phyloP scores from a whole-genome alignment of 1,140 invertebrate species.

The Anagrus nilaparvatae region DNA sequence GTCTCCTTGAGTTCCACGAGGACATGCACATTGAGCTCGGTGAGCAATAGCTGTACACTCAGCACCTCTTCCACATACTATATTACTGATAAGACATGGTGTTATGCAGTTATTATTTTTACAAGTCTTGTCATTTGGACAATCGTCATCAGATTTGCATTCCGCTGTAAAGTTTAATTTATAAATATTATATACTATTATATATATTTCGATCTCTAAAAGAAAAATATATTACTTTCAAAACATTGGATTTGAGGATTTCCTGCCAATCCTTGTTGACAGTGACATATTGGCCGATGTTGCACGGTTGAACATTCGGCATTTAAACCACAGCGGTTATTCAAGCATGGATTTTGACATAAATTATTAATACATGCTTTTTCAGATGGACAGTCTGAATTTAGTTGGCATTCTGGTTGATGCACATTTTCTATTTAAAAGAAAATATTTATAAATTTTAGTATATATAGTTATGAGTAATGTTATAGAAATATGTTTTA shows the following conservation, averaged over 20 bases:
- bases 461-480: constrained; percentile 15
- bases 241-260: constrained; percentile 78
- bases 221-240: constrained; percentile 51
- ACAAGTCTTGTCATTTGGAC: constrained; percentile 77
- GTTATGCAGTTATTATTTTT: constrained; percentile 67
- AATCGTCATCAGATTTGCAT: constrained; percentile 71
- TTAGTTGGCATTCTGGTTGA: constrained; percentile 55
- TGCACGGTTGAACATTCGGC: constrained; percentile 64
- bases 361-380: constrained; percentile 67
- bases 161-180: constrained; percentile 52
- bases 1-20: constrained; percentile 73
- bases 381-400: constrained; percentile 62
- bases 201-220: not conserved
- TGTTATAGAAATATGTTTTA: constrained; percentile 8
- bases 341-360: constrained; percentile 72
- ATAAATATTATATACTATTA: not conserved
- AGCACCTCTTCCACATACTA: constrained; percentile 67
- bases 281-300: constrained; percentile 70
- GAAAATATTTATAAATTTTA: constrained; percentile 15
- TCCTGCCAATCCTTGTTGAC: constrained; percentile 73
- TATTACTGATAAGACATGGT: constrained; percentile 55
- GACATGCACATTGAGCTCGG: constrained; percentile 70
- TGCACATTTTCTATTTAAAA: constrained; percentile 35
- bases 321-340: constrained; percentile 67
- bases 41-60: constrained; percentile 66